Percentiles rank a stretch among this genome's conserved stretches.
phyloP scores from a whole-genome alignment of 2,113 vertebrate species.

The Pseudopipra pipra region DNA sequence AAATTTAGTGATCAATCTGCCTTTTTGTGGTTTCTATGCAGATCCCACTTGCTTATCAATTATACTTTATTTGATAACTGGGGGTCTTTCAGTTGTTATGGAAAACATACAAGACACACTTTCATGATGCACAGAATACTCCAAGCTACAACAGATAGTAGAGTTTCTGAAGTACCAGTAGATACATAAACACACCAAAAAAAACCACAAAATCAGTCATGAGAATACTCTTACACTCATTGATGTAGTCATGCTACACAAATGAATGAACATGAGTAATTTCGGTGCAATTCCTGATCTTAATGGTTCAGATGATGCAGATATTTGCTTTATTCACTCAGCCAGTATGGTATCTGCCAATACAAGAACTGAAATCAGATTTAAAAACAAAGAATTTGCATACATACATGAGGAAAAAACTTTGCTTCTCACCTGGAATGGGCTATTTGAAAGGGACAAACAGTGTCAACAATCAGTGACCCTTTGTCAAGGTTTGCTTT shows the following conservation, averaged over 20 bases:
- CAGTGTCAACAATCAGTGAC: neutral
- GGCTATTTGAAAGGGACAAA: neutral
- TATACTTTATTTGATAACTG: neutral
- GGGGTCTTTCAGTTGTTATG: neutral
- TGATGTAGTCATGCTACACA: neutral
- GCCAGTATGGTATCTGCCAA: neutral
- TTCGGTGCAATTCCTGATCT: neutral
- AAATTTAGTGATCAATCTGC: neutral
- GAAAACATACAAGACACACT: neutral
- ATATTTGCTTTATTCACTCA: neutral
- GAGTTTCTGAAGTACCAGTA: neutral
- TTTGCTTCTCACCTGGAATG: neutral
- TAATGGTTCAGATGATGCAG: neutral
- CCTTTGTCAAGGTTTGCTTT: neutral
- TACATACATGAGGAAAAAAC: neutral
- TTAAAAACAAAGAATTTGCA: neutral
- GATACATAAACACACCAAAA: neutral
- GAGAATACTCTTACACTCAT: neutral
- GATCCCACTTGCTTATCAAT: neutral
- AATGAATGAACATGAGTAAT: neutral
- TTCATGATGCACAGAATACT: neutral
- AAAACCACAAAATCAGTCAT: neutral
- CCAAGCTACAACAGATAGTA: neutral
- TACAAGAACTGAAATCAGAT: neutral
- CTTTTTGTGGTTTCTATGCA: neutral